These are phyloP conservation scores for Drosophila novamexicana DNA, from an alignment of 1,140 invertebrate genomes.

Conservation along the genomic window DNA sequence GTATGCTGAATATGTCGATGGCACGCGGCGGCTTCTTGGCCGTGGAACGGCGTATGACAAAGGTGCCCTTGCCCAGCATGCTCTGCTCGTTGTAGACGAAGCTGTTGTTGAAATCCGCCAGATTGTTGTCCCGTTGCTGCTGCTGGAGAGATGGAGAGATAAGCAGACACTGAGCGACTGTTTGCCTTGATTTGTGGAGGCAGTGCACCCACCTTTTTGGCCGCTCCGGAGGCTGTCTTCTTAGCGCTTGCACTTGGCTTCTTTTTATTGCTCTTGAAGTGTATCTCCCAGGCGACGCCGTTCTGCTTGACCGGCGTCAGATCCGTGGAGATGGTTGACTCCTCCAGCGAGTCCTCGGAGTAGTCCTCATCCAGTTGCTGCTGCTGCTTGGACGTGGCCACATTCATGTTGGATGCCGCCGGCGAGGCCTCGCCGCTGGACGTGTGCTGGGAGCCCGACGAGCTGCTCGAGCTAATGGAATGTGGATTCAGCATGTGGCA, in stretches of 20 bases:
- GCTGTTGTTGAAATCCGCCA: conserved; percentile 58
- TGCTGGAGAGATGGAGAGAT: conserved; percentile 3
- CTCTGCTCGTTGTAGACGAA: conserved; percentile 65
- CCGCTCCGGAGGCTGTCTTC: conserved; percentile 25
- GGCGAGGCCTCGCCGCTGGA: conserved; percentile 69
- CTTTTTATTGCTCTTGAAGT: conserved; percentile 85
- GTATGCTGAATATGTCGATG: conserved; percentile 62
- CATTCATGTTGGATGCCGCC: conserved; percentile 60
- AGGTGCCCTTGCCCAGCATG: conserved; percentile 80
- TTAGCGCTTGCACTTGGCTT: conserved; percentile 35
- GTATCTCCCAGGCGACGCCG: conserved; percentile 93
- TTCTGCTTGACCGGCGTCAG: conserved; percentile 88
- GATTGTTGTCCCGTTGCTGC: conserved; percentile 24
- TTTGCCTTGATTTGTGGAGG: background rate
- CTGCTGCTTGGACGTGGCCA: conserved; percentile 35
- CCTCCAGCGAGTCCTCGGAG: conserved; percentile 92
- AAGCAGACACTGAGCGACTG: too few species aligned
- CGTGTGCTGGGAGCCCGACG: conserved; percentile 58
- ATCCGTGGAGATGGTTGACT: conserved; percentile 86
- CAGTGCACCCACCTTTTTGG: conserved; percentile 50
- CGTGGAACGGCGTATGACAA: conserved; percentile 71
- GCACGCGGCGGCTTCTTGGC: conserved; percentile 71
- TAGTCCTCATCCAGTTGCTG: conserved; percentile 85
- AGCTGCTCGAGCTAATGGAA: conserved; percentile 63
- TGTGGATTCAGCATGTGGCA: conserved; percentile 85